phyloP scores from a whole-genome alignment of 2,888 invertebrate genomes.

The Kuschelorhynchus macadamiae region DNA sequence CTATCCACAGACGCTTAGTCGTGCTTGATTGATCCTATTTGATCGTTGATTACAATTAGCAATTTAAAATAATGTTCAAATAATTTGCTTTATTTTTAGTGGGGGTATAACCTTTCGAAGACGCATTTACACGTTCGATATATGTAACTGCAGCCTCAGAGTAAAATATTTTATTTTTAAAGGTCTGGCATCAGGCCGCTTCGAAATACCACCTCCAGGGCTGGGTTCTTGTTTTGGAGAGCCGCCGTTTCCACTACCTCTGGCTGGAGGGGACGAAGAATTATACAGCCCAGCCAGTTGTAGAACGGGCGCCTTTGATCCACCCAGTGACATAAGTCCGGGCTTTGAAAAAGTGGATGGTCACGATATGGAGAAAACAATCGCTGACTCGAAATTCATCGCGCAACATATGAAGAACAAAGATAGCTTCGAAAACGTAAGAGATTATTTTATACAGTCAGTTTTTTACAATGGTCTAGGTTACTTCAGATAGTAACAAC shows the following conservation, averaged over 20 bases:
- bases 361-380: conserved; percentile 91
- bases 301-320: conserved; percentile 69
- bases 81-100: too few species aligned
- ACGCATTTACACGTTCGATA: too few species aligned
- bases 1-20: too few species aligned
- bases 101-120: too few species aligned
- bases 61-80: too few species aligned
- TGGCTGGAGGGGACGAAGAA: conserved; percentile 87
- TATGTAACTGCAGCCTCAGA: too few species aligned
- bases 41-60: too few species aligned
- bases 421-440: conserved; percentile 94
- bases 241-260: conserved; percentile 77
- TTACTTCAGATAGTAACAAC: too few species aligned
- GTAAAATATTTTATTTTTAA: too few species aligned
- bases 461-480: too few species aligned
- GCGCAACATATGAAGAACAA: conserved; percentile 96
- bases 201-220: conserved; percentile 76
- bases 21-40: too few species aligned
- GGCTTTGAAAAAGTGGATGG: conserved; percentile 86
- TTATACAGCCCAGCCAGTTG: conserved; percentile 80
- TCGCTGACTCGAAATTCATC: conserved; percentile 93
- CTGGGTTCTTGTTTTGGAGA: conserved; percentile 78
- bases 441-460: conserved; percentile 67
- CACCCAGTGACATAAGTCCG: conserved; percentile 78
- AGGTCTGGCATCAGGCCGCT: conserved; percentile 69